These are phyloP conservation scores for Druon quercuslanigerum DNA, from an alignment of 1,140 invertebrate species.

Conservation along the genomic window DNA sequence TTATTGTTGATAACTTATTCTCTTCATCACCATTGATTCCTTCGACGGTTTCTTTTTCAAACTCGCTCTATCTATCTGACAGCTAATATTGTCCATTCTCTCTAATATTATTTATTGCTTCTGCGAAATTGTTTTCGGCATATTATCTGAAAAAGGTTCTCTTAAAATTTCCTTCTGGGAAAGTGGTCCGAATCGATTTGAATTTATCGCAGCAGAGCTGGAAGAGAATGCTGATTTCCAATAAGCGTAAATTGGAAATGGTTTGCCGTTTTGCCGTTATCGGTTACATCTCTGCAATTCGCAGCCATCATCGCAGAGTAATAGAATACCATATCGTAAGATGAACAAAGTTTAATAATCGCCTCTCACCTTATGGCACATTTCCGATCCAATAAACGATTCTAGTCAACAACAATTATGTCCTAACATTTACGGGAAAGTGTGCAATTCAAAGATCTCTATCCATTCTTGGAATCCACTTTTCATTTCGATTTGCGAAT, in stretches of 20 bases:
- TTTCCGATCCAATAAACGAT: slow-evolving; percentile 22
- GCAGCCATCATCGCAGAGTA: background rate
- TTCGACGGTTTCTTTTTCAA: too few relatives aligned
- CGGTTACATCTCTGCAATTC: background rate
- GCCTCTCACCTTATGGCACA: background rate
- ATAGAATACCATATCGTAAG: background rate
- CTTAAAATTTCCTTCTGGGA: background rate
- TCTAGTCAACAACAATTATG: background rate
- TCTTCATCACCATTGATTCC: too few relatives aligned
- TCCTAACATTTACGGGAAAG: slow-evolving; percentile 1
- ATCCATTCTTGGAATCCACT: background rate
- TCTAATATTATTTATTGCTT: too few relatives aligned
- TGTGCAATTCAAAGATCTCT: background rate
- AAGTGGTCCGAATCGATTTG: background rate
- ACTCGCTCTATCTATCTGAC: too few relatives aligned
- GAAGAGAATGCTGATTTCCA: background rate
- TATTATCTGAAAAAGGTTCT: background rate
- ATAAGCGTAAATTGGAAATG: background rate
- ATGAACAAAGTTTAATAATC: slow-evolving; percentile 22
- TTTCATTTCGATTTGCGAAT: too few relatives aligned
- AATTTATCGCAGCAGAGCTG: background rate
- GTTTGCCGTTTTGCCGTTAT: background rate
- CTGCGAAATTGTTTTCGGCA: too few relatives aligned
- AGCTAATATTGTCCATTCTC: too few relatives aligned
- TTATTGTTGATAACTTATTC: too few relatives aligned